Conservation (phyloP, 2,888 invertebrate species). For the Acleris cristana region DNA sequence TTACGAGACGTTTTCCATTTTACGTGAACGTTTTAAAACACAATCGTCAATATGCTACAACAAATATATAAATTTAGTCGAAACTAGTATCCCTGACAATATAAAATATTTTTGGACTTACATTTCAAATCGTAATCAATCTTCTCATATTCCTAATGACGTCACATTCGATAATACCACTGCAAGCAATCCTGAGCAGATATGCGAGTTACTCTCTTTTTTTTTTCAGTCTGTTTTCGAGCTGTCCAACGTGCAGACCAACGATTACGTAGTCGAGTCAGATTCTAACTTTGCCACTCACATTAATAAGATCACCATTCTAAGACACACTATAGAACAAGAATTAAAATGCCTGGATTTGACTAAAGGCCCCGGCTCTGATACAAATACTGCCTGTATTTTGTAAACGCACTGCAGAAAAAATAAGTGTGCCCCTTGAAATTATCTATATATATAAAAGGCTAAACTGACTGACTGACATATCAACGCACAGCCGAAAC, state of each 20-base stretch:
- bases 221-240: conserved; percentile 15
- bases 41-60: conserved; percentile 21
- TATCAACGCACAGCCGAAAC: too few species aligned
- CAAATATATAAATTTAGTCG: conserved; percentile 3
- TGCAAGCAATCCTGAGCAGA: neutral
- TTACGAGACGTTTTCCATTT: conserved; percentile 32
- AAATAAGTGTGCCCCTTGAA: too few species aligned
- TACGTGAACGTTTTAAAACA: conserved; percentile 13
- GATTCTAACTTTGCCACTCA: neutral
- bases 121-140: conserved; percentile 1
- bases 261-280: neutral
- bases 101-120: conserved; percentile 4
- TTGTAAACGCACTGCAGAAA: too few species aligned
- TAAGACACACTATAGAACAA: neutral
- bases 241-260: neutral
- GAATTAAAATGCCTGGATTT: neutral
- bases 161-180: neutral
- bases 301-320: neutral
- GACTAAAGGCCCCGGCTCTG: neutral
- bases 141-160: conserved; percentile 1
- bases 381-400: too few species aligned
- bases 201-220: neutral
- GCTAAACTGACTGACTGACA: too few species aligned
- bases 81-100: conserved; percentile 6
- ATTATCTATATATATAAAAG: too few species aligned